A percentile compares a stretch with the other conserved stretches of the same genome.
Conservation (phyloP, 1,140 invertebrate genomes). For the Drosophila ananassae region DNA sequence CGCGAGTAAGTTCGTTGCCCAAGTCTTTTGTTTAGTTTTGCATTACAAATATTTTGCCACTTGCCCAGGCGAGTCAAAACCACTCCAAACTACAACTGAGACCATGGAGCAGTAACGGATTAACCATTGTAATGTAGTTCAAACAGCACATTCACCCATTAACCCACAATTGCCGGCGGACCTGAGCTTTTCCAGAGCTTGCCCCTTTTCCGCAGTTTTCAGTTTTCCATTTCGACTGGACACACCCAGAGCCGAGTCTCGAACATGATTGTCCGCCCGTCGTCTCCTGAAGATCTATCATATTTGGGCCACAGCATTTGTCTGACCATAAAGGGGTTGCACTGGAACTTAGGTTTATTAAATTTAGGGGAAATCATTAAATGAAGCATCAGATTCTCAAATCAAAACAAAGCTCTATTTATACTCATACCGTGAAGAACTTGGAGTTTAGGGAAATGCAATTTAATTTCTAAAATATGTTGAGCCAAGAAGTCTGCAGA, state of each 20-base stretch:
- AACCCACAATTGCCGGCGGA: slow-evolving; percentile 72
- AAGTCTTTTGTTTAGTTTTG: slow-evolving; percentile 44
- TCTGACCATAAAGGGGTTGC: slow-evolving; percentile 9
- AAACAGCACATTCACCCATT: slow-evolving; percentile 77
- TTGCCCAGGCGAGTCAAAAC: slow-evolving; percentile 35
- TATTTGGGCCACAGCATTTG: slow-evolving; percentile 29
- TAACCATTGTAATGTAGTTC: slow-evolving; percentile 70
- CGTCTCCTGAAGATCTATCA: slow-evolving; percentile 51
- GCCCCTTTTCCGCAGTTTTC: slow-evolving; percentile 26
- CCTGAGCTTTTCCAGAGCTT: slow-evolving; percentile 20
- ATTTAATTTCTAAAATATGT: not conserved
- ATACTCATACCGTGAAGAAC: too few species aligned
- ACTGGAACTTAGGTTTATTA: not conserved
- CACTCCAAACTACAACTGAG: slow-evolving; percentile 2
- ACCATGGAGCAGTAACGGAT: slow-evolving; percentile 23
- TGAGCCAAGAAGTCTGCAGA: not conserved
- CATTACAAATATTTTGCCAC: slow-evolving; percentile 54
- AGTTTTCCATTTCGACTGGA: slow-evolving; percentile 52
- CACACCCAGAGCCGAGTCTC: slow-evolving; percentile 32
- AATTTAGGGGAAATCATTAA: not conserved
- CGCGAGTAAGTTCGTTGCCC: slow-evolving; percentile 35
- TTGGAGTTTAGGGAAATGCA: too few species aligned
- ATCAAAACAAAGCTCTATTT: too few species aligned
- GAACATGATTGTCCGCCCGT: slow-evolving; percentile 48
- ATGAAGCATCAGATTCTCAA: too few species aligned